Conservation (phyloP, 2,888 invertebrate genomes). For the Drosophila ezoana region DNA sequence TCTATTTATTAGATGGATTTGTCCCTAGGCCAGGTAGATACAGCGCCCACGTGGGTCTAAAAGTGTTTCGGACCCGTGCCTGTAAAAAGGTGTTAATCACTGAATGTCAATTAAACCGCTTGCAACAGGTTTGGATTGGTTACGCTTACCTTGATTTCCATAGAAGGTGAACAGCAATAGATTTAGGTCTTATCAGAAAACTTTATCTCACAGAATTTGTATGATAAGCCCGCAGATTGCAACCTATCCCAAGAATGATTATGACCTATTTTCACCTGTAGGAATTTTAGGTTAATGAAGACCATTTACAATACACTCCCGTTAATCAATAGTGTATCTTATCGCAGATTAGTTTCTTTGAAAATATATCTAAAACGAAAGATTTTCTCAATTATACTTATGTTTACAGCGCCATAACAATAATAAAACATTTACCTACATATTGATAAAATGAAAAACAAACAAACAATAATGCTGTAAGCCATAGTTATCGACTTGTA, state of each 20-base stretch:
- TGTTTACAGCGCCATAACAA: background rate
- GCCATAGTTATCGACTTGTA: background rate
- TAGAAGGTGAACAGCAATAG: background rate
- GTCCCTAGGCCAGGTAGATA: slow-evolving; percentile 24
- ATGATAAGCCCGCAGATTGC: background rate
- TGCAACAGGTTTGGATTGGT: slow-evolving; percentile 53
- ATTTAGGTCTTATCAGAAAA: background rate
- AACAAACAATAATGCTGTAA: background rate
- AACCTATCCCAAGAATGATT: slow-evolving; percentile 1
- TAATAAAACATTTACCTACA: slow-evolving; percentile 10
- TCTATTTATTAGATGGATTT: slow-evolving; percentile 63
- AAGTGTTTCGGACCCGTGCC: slow-evolving; percentile 13
- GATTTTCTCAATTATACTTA: slow-evolving; percentile 23
- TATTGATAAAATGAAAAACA: slow-evolving; percentile 5
- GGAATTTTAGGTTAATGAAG: background rate
- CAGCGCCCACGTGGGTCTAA: slow-evolving; percentile 38
- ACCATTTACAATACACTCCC: too few species aligned
- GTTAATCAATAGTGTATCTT: background rate
- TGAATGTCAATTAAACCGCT: slow-evolving; percentile 49
- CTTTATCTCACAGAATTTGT: background rate
- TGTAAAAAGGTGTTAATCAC: slow-evolving; percentile 60
- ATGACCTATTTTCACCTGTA: background rate
- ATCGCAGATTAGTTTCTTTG: slow-evolving; percentile 3
- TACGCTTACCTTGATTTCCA: slow-evolving; percentile 10
- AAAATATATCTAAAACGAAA: background rate